Conservation (phyloP, 64 coral and sea anemone genomes). For the Actinia equina region DNA sequence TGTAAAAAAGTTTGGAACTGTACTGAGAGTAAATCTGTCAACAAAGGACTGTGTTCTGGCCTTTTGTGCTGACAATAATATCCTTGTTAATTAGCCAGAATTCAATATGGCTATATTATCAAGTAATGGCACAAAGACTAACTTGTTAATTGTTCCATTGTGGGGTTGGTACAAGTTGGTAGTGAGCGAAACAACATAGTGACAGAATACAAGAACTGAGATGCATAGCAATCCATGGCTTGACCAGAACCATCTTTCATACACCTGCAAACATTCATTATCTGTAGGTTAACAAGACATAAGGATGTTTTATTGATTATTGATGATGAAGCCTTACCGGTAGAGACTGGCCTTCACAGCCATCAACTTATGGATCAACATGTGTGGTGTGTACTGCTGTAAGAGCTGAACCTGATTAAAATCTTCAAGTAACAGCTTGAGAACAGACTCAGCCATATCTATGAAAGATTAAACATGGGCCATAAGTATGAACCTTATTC, state of each 20-base stretch:
- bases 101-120: too few relatives aligned
- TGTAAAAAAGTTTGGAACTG: too few relatives aligned
- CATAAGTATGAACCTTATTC: too few relatives aligned
- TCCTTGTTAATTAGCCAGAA: too few relatives aligned
- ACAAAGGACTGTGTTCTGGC: too few relatives aligned
- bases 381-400: constrained; percentile 39
- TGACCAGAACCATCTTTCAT: constrained; percentile 63
- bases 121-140: background rate
- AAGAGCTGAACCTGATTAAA: constrained; percentile 26
- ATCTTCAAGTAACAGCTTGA: constrained; percentile 73
- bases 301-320: too few relatives aligned
- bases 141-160: constrained; percentile 44
- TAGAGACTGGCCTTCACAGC: constrained; percentile 77
- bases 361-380: constrained; percentile 51
- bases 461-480: background rate
- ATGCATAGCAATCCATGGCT: constrained; percentile 59
- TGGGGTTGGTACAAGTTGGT: constrained; percentile 26
- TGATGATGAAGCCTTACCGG: background rate
- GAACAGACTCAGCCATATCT: constrained; percentile 63
- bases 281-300: too few relatives aligned
- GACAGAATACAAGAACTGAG: constrained; percentile 45
- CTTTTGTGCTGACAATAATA: too few relatives aligned
- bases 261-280: background rate
- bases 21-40: too few relatives aligned
- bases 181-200: constrained; percentile 40